A percentile compares a stretch with the other conserved stretches of the same genome.
Conservation (phyloP, 92 coral and sea anemone species). For the Paragorgia papillata region DNA sequence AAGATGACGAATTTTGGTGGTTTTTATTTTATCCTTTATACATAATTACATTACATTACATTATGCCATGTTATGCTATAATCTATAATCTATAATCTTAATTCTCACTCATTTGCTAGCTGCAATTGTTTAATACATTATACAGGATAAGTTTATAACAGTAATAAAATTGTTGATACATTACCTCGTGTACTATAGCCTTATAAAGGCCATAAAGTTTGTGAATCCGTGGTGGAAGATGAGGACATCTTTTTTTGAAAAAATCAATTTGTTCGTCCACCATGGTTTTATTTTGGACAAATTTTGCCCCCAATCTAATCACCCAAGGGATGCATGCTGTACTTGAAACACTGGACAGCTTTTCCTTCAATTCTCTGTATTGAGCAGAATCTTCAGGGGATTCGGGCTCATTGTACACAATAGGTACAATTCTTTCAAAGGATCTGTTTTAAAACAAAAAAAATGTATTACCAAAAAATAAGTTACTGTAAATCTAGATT, state of each 20-base stretch:
- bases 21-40: too few relatives aligned
- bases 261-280: constrained; percentile 36
- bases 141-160: too few relatives aligned
- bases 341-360: neutral
- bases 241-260: constrained; percentile 22
- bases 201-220: constrained; percentile 52
- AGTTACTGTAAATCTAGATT: neutral
- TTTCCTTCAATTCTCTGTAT: constrained; percentile 40
- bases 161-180: neutral
- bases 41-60: too few relatives aligned
- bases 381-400: constrained; percentile 39
- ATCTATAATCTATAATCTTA: too few relatives aligned
- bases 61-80: too few relatives aligned
- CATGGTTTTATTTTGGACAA: constrained; percentile 3
- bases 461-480: neutral
- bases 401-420: constrained; percentile 39
- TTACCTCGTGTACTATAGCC: constrained; percentile 47
- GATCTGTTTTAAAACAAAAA: constrained; percentile 32
- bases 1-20: too few relatives aligned
- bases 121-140: too few relatives aligned
- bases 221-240: constrained; percentile 16
- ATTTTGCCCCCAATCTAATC: constrained; percentile 31
- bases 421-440: constrained; percentile 48
- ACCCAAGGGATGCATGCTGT: constrained; percentile 48
- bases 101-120: too few relatives aligned